Base-by-base conservation (phyloP, 2,888 invertebrate genomes). In the Argynnis bischoffii region DNA sequence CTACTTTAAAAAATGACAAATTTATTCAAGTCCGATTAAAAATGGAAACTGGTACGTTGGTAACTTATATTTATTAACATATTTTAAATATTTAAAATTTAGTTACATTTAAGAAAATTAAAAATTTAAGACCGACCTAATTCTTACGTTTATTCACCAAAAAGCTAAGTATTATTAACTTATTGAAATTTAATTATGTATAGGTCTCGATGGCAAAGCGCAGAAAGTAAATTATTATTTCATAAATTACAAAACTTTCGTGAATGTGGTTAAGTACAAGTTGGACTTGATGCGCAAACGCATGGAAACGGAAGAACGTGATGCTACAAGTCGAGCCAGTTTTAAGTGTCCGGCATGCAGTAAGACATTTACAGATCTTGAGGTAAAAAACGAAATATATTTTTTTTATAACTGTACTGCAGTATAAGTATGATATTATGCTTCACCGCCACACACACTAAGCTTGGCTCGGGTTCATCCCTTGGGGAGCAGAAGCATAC, bases 241-340 rank as follows among this genome's bases (percentile, higher is more conserved):
- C 82, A 99, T 99, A 77, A 99, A 99, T 89, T 99, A 99, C 88
- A 98, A 98, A 93, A 97, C 96, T 51, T 99, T 99, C 89, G 99
- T 99, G 5, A 99, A 99, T 92, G 98, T 99, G 15, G 97, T 99
- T 0, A 99, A 99, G 88, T 99, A 99, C 89, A 99, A 99, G 91
- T 89, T 99, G 82, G 99, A 99, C 90, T 94, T 98, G 81, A 98
- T 99, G 97, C 94, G 98, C 68, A 97, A 98, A 82, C 95, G 98
- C 76, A 96, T 99, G 94, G 99, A 99, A 87, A 98, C 97, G 0
- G 98, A 98, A 83, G 99, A 99, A 83, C 93, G 98, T 61, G 98
- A 99, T 88, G 98, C 98, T 0, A 99, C 98, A 0, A 98, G 98
- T 83, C 94, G 99, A 72, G 98, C 99, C 31, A 98, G 99, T 82